These are phyloP conservation scores for Pleuronectes platessa DNA, from an alignment of 2,113 vertebrate genomes.

Conservation along the genomic window DNA sequence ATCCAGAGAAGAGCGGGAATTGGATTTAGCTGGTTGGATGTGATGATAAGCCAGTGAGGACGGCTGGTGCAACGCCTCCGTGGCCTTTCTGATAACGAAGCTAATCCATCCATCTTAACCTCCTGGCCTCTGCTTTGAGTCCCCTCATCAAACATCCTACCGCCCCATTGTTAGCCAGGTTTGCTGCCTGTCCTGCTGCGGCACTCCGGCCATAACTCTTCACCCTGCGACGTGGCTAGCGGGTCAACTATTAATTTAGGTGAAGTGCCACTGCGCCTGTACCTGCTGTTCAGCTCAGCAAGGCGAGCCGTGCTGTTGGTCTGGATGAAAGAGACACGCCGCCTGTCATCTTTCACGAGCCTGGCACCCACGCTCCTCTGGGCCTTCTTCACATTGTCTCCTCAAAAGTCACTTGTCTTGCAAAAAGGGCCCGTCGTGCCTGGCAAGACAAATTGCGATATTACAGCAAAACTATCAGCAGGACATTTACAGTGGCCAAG, in stretches of 20 bases:
- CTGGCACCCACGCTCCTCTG: slow-evolving; percentile 61
- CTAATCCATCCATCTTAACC: slow-evolving; percentile 77
- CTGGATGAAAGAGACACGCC: slow-evolving; percentile 59
- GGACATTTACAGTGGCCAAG: slow-evolving; percentile 70
- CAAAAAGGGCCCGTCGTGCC: slow-evolving; percentile 70
- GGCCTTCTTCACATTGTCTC: slow-evolving; percentile 68
- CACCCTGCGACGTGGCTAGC: slow-evolving; percentile 43
- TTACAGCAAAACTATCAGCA: slow-evolving; percentile 69
- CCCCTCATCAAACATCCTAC: slow-evolving; percentile 74
- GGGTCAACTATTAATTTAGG: slow-evolving; percentile 77
- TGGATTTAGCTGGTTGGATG: slow-evolving; percentile 64
- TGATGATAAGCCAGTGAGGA: slow-evolving; percentile 62
- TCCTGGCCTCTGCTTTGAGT: slow-evolving; percentile 67
- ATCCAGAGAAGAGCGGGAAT: slow-evolving; percentile 47
- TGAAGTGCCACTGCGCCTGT: slow-evolving; percentile 67
- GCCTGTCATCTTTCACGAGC: slow-evolving; percentile 77
- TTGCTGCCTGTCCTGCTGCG: slow-evolving; percentile 65
- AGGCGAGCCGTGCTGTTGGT: slow-evolving; percentile 15
- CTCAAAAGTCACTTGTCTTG: slow-evolving; percentile 73
- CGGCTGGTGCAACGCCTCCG: slow-evolving; percentile 29
- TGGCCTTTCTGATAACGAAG: slow-evolving; percentile 70
- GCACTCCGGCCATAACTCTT: slow-evolving; percentile 67
- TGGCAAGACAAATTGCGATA: slow-evolving; percentile 73
- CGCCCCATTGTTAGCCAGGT: slow-evolving; percentile 61
- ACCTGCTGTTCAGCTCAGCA: slow-evolving; percentile 65